A percentile compares a stretch with the other conserved stretches of the same genome.
Evolutionary conservation across 2,113 vertebrate genomes (phyloP).

Genomic region (Ageneiosus marmoratus): DNA sequence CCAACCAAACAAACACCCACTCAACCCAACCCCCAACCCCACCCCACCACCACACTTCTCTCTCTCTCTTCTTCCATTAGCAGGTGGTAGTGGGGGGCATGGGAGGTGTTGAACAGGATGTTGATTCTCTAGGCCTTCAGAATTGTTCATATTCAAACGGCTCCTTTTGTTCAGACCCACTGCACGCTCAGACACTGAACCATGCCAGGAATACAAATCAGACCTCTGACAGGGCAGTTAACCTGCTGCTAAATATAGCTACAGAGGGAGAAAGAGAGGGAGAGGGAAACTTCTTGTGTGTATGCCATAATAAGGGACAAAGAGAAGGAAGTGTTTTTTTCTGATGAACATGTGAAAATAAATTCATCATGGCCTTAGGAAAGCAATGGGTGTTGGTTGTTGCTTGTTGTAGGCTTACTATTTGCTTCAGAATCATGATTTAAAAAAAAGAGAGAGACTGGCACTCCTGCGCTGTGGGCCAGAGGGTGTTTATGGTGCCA

Average conservation of each 20-base stretch:
- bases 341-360: slow-evolving; percentile 16
- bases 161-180: slow-evolving; percentile 73
- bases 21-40: neutral
- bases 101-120: slow-evolving; percentile 64
- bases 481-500: neutral
- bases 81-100: slow-evolving; percentile 69
- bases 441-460: slow-evolving; percentile 1
- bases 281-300: slow-evolving; percentile 31
- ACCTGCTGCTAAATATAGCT: slow-evolving; percentile 77
- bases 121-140: slow-evolving; percentile 70
- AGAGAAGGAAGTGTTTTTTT: slow-evolving; percentile 19
- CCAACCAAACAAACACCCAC: neutral
- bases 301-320: slow-evolving; percentile 17
- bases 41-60: slow-evolving; percentile 30
- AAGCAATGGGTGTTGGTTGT: slow-evolving; percentile 16
- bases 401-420: neutral
- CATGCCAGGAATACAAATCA: slow-evolving; percentile 78
- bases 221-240: slow-evolving; percentile 78
- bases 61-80: slow-evolving; percentile 56
- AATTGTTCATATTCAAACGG: slow-evolving; percentile 73
- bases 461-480: slow-evolving; percentile 14
- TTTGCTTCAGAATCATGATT: slow-evolving; percentile 22
- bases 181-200: slow-evolving; percentile 66
- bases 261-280: slow-evolving; percentile 59
- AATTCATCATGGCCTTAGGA: slow-evolving; percentile 36